Conservation (phyloP, 2,113 vertebrate species). For the Laticauda laticaudata region DNA sequence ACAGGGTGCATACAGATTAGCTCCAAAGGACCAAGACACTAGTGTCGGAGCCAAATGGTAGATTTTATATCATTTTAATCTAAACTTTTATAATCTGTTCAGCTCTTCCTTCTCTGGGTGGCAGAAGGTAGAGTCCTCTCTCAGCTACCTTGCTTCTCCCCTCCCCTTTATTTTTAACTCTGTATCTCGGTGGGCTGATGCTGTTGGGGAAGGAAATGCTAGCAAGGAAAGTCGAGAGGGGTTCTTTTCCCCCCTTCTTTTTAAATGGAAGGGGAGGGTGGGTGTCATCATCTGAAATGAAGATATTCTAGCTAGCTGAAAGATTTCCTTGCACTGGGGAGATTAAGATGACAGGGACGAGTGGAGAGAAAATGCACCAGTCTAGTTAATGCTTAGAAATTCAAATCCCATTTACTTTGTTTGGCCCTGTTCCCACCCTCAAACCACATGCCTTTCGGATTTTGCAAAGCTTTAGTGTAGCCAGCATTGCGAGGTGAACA, state of each 20-base stretch:
- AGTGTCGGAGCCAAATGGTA: slow-evolving; percentile 85
- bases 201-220: slow-evolving; percentile 60
- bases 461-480: slow-evolving; percentile 64
- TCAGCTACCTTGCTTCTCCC: slow-evolving; percentile 61
- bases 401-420: slow-evolving; percentile 15
- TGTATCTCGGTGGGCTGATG: slow-evolving; percentile 66
- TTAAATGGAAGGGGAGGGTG: slow-evolving; percentile 24
- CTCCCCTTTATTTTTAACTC: slow-evolving; percentile 27
- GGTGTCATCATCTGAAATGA: slow-evolving; percentile 51
- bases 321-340: slow-evolving; percentile 50
- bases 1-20: slow-evolving; percentile 99
- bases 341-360: slow-evolving; percentile 1
- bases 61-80: slow-evolving; percentile 89
- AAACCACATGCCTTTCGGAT: background rate
- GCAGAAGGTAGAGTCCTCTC: slow-evolving; percentile 69
- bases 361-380: slow-evolving; percentile 28
- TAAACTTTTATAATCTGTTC: slow-evolving; percentile 87
- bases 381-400: slow-evolving; percentile 27
- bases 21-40: slow-evolving; percentile 88
- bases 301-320: slow-evolving; percentile 72
- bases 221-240: slow-evolving; percentile 56
- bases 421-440: slow-evolving; percentile 16
- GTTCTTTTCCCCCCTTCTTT: background rate
- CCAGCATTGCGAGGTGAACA: slow-evolving; percentile 66
- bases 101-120: slow-evolving; percentile 79